Evolutionary conservation across 2,797 vertebrate genomes (phyloP).

Genomic region (Liparis tanakae): DNA sequence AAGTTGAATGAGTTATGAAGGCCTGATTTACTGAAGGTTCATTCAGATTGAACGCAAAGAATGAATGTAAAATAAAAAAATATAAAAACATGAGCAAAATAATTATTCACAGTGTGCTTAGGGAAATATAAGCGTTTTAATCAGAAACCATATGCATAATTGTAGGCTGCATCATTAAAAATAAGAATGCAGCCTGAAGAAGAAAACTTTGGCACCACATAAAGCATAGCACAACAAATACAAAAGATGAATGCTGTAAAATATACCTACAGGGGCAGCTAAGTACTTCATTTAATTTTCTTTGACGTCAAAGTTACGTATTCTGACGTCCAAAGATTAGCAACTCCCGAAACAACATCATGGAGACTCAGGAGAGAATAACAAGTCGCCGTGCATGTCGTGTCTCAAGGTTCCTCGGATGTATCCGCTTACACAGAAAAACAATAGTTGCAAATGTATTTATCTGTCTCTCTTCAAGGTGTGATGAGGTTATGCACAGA

Average conservation of each 20-base stretch:
- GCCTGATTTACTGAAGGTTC: background rate
- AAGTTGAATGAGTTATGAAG: background rate
- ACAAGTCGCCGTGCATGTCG: too few relatives aligned
- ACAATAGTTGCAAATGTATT: too few relatives aligned
- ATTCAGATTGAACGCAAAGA: background rate
- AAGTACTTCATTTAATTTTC: background rate
- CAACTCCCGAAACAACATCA: background rate
- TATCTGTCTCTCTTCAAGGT: background rate
- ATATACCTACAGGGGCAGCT: background rate
- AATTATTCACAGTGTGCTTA: background rate
- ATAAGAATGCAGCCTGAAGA: background rate
- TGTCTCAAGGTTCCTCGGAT: too few relatives aligned
- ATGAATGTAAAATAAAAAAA: slow-evolving; percentile 1
- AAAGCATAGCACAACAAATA: slow-evolving; percentile 8
- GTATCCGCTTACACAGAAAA: background rate
- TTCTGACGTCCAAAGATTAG: too few relatives aligned
- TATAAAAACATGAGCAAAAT: background rate
- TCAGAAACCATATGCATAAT: background rate
- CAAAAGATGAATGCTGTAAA: background rate
- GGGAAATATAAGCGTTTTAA: background rate
- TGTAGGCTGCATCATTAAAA: background rate
- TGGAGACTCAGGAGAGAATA: background rate
- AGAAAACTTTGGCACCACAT: slow-evolving; percentile 5
- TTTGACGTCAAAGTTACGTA: too few relatives aligned
- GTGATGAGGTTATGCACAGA: background rate